Conservation (phyloP, 2,888 invertebrate species). For the Lobophora halterata region DNA sequence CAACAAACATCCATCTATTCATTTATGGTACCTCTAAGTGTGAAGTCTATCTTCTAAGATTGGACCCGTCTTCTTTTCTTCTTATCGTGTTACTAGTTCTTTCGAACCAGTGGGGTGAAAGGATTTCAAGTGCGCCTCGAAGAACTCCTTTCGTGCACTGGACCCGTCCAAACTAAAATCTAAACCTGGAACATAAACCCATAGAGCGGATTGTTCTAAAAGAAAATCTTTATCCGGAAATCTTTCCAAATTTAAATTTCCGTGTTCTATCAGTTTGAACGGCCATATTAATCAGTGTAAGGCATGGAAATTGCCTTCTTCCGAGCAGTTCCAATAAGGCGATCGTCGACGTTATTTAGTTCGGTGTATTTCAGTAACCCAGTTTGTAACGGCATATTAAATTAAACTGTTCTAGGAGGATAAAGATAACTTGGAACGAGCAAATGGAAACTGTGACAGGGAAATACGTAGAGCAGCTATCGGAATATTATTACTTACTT, state of each 20-base stretch:
- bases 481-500: too few species aligned
- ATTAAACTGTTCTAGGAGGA: conserved; percentile 62
- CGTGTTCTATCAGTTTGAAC: conserved; percentile 16
- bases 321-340: conserved; percentile 27
- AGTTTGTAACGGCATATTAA: conserved; percentile 62
- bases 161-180: too few species aligned
- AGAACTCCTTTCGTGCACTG: too few species aligned
- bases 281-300: conserved; percentile 24
- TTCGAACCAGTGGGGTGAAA: too few species aligned
- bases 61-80: too few species aligned
- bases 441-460: conserved; percentile 51
- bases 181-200: not conserved
- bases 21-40: too few species aligned
- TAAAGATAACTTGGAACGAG: conserved; percentile 61
- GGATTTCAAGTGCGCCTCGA: too few species aligned
- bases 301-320: conserved; percentile 24
- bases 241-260: conserved; percentile 1
- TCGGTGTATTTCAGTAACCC: conserved; percentile 47
- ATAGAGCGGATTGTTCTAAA: too few species aligned
- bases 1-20: too few species aligned
- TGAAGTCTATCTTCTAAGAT: too few species aligned
- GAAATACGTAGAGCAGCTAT: conserved; percentile 34
- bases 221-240: not conserved
- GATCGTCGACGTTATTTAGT: conserved; percentile 35
- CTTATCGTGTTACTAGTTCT: too few species aligned